Percentiles rank a stretch among this genome's conserved stretches.
Evolutionary conservation across 2,888 invertebrate genomes (phyloP).

Genomic region (Rugalucina vietnamica): DNA sequence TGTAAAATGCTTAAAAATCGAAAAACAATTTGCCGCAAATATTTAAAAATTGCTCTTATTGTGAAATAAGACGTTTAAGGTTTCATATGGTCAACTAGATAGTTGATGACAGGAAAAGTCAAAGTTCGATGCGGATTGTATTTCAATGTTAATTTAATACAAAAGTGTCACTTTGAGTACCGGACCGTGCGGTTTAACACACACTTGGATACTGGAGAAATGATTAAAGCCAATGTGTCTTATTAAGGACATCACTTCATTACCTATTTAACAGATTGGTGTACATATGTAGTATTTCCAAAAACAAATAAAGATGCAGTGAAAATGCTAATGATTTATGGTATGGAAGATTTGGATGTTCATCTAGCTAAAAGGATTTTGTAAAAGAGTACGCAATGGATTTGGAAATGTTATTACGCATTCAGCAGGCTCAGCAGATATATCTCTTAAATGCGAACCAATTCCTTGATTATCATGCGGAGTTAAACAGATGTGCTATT

Average conservation of each 20-base stretch:
- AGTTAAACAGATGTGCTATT: neutral
- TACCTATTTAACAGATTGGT: neutral
- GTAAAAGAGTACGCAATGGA: too few species aligned
- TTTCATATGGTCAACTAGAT: neutral
- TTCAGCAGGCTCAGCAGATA: neutral
- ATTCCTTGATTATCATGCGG: neutral
- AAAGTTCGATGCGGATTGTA: constrained; percentile 3
- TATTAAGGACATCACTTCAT: constrained; percentile 2
- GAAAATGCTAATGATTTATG: too few species aligned
- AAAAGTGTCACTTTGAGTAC: constrained; percentile 17
- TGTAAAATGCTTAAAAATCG: neutral
- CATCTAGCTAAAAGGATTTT: too few species aligned
- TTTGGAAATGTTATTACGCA: neutral
- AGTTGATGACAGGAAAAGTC: neutral
- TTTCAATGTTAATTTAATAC: constrained; percentile 10
- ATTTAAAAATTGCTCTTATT: neutral
- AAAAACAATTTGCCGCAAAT: neutral
- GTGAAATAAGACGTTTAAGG: neutral
- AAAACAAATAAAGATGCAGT: too few species aligned
- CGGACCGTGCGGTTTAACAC: constrained; percentile 16
- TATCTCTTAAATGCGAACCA: neutral
- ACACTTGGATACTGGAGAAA: neutral
- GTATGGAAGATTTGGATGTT: too few species aligned
- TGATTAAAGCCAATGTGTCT: constrained; percentile 2
- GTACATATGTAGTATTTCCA: too few species aligned